Evolutionary conservation across 2,113 vertebrate genomes (phyloP), one percentile per base, ranked within the genome.

Genomic region (Rhinopomastus cyanomelas): DNA sequence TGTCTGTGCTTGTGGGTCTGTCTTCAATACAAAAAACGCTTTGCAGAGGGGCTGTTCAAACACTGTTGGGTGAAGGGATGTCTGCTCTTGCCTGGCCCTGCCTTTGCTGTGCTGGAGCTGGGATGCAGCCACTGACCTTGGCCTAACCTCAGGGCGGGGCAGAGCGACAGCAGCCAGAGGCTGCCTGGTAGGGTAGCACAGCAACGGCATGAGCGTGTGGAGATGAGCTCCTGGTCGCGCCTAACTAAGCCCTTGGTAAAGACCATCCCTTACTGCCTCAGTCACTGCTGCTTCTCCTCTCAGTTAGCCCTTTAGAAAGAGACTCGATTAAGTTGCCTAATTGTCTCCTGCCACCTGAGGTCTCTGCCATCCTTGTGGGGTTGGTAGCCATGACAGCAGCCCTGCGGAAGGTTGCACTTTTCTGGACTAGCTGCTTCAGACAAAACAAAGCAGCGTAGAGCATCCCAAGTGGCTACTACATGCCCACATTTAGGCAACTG

Each of bases 221-320:
- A 75, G 22, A 34, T 76, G 55, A 72, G 59, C 71, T 94, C 86
- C 81, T 42, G 51, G 61, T 79, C 11, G 8, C 59, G 80, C 82
- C 60, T 56, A 30, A 30, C 80, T 37, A 87, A 95, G 88, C 86
- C 90, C 90, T 95, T 91, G 72, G 66, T 66, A 69, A 95, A 89
- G 93, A 48, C 64, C 87, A 49, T 73, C 81, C 60, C 53, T 92
- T 57, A 32, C 76, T 72, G 64, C 19, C 34, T 87, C 48, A 11
- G 27, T 64, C 75, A 59, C 74, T 34, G 78, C 77, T 78, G 76
- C 75, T 37, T 46, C 86, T 91, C 57, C 85, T 87, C 59, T 69
- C 59, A 71, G 37, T 94, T 84, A 95, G 94, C 90, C 81, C 93
- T 93, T 87, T 74, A 64, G 85, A 91, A 95, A 94, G 81, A 78